Conservation (phyloP, 2,797 vertebrate genomes). For the Molossus alvarezi region DNA sequence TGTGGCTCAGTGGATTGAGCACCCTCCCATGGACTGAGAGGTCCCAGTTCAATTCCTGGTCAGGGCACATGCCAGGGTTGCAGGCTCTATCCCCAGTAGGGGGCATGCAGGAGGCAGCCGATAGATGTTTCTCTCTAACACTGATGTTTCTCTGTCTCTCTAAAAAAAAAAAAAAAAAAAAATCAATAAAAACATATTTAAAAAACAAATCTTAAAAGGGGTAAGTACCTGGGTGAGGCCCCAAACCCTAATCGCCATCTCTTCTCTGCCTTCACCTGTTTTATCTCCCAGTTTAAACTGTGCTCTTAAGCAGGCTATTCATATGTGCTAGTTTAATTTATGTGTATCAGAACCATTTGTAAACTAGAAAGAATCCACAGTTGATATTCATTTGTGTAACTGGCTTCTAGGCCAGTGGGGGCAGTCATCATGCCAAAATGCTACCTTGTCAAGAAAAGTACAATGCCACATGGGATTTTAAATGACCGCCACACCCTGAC, state of each 20-base stretch:
- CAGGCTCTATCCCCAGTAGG: no score
- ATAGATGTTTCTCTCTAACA: no score
- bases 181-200: no score
- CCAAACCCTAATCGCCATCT: neutral
- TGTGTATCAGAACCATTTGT: neutral
- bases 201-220: neutral
- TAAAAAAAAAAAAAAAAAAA: no score
- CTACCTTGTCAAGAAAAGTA: neutral
- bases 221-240: neutral
- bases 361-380: slow-evolving; percentile 55
- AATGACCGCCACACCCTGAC: neutral
- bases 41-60: no score
- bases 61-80: no score
- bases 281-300: neutral
- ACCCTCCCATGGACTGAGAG: no score
- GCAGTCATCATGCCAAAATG: neutral
- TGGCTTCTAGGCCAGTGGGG: neutral
- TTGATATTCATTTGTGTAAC: neutral
- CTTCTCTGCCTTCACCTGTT: neutral
- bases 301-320: neutral
- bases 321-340: neutral
- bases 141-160: no score
- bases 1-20: no score
- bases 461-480: neutral
- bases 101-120: no score